Base-by-base conservation (phyloP, 2,113 vertebrate species). In the Antigone vipio region DNA sequence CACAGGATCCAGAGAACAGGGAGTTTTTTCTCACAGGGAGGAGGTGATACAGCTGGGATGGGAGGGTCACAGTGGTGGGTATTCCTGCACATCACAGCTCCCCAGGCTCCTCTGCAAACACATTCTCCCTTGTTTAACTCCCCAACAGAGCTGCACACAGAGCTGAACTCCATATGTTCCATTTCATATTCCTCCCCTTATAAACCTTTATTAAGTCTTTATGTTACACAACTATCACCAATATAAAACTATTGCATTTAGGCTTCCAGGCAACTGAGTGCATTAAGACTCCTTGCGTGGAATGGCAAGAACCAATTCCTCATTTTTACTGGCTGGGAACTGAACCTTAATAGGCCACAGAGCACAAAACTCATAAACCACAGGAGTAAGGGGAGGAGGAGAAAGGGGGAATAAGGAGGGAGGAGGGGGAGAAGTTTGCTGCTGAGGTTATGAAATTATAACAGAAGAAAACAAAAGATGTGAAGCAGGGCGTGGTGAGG, bases 141-240 rank as follows among this genome's bases (percentile, higher is more conserved):
- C 66, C 55, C 23, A 47, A 9, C 10, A 55, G 74, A 72, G 59
- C 44, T 82, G 52, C 66, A 85, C 29, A 74, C 15, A 2, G 50
- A 74, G 63, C 52, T 80, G 75, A 96, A 82, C 75, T 83, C 85
- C 15, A 2, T 68, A 72, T 3, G 19, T 85, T 89, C 89, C 80
- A 69, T 92, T 96, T 96, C 91, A 88, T 88, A 96, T 89, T 92
- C 92, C 73, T 96, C 96, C 85, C 63, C 82, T 95, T 97, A 95
- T 95, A 96, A 97, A 97, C 92, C 93, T 97, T 97, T 97, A 97
- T 97, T 97, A 97, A 97, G 95, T 94, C 88, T 97, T 96, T 96
- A 97, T 94, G 97, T 97, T 97, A 97, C 96, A 96, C 96, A 97
- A 97, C 95, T 96, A 96, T 96, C 96, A 96, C 95, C 59, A 8